phyloP scores from a whole-genome alignment of 2,797 vertebrate genomes.

The Glyptemys insculpta region DNA sequence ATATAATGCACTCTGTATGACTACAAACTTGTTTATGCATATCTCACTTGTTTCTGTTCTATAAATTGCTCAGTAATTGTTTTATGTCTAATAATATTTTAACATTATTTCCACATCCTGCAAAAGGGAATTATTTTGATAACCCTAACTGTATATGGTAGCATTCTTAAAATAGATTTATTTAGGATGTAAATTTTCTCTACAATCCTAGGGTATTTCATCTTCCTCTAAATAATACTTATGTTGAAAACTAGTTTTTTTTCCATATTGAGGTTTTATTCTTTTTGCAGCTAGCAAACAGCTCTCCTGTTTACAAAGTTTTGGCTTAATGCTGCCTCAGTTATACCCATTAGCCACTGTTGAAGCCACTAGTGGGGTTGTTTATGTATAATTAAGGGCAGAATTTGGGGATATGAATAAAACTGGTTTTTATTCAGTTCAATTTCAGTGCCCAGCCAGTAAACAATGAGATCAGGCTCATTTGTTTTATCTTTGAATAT shows the following conservation, averaged over 20 bases:
- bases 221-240: not conserved
- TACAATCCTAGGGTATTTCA: not conserved
- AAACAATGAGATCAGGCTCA: not conserved
- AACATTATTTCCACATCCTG: not conserved
- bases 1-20: fast-evolving
- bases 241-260: not conserved
- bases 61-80: not conserved
- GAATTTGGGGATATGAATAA: not conserved
- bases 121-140: not conserved
- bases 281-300: not conserved
- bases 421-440: not conserved
- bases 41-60: not conserved
- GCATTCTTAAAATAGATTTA: not conserved
- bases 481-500: not conserved
- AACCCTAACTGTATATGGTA: not conserved
- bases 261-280: not conserved
- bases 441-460: not conserved
- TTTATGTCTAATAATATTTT: not conserved
- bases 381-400: not conserved
- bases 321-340: not conserved
- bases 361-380: not conserved
- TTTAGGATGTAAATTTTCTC: not conserved
- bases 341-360: not conserved
- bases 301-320: not conserved
- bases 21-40: not conserved